Evolutionary conservation across 2,113 vertebrate genomes (phyloP).

Genomic region (Calidris pugnax): DNA sequence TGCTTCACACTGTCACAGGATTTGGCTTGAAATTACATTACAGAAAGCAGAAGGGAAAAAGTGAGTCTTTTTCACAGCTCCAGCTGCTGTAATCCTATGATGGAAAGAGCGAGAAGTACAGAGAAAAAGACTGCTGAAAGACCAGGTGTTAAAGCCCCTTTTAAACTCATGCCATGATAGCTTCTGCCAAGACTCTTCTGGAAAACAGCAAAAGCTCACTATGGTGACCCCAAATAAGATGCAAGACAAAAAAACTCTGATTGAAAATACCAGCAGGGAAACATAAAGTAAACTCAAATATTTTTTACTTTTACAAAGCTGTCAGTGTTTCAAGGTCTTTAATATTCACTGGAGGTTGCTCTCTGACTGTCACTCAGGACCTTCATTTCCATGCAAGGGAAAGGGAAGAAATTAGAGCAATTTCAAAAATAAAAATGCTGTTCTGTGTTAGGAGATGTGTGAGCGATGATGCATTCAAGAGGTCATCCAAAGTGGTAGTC

Average conservation of each 20-base stretch:
- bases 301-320: not conserved
- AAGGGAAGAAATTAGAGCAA: not conserved
- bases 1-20: not conserved
- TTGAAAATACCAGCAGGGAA: not conserved
- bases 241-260: not conserved
- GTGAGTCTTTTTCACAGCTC: not conserved
- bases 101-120: not conserved
- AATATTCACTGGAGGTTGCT: not conserved
- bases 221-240: not conserved
- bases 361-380: not conserved
- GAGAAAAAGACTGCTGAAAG: not conserved
- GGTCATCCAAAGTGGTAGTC: not conserved
- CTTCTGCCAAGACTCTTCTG: not conserved
- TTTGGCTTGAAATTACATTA: not conserved
- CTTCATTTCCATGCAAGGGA: not conserved
- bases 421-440: not conserved
- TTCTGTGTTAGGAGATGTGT: not conserved
- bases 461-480: not conserved
- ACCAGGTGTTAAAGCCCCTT: not conserved
- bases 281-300: not conserved
- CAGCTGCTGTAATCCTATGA: not conserved
- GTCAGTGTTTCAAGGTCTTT: not conserved
- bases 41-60: constrained; percentile 21
- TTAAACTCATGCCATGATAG: not conserved
- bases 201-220: not conserved